phyloP scores from a whole-genome alignment of 2,797 vertebrate genomes.

The Pipistrellus pygmaeus region DNA sequence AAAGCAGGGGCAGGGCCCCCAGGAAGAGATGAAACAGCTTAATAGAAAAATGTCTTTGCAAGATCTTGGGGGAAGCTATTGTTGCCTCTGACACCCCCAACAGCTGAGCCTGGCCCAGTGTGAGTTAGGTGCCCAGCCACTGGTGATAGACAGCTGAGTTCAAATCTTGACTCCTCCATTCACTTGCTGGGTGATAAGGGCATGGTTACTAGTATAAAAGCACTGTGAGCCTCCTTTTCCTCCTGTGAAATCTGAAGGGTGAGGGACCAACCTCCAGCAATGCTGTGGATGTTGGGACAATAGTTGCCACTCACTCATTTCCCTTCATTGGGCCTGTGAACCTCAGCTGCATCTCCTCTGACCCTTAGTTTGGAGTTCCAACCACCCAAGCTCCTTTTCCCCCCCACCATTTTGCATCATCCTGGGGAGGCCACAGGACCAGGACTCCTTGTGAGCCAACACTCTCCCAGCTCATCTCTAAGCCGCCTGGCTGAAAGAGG shows the following conservation, averaged over 20 bases:
- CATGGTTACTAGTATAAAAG: background rate
- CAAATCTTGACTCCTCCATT: background rate
- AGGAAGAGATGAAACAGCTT: background rate
- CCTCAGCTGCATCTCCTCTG: background rate
- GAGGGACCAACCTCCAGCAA: fast-evolving
- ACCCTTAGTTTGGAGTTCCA: background rate
- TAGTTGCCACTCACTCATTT: background rate
- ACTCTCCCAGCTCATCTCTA: background rate
- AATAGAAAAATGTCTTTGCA: background rate
- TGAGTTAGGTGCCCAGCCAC: background rate
- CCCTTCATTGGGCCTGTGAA: background rate
- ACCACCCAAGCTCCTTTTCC: background rate
- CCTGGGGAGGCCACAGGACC: background rate
- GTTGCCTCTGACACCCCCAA: background rate
- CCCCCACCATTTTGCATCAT: background rate
- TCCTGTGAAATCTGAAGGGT: background rate
- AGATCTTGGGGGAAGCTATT: background rate
- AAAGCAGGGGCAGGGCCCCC: background rate
- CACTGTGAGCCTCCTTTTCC: background rate
- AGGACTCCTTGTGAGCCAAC: background rate
- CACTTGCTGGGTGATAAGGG: background rate
- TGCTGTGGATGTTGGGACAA: background rate
- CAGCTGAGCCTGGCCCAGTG: background rate
- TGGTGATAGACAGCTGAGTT: background rate
- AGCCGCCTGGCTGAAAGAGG: background rate